These are phyloP conservation scores for Patella depressa DNA, from an alignment of 2,888 invertebrate genomes.

Conservation along the genomic window DNA sequence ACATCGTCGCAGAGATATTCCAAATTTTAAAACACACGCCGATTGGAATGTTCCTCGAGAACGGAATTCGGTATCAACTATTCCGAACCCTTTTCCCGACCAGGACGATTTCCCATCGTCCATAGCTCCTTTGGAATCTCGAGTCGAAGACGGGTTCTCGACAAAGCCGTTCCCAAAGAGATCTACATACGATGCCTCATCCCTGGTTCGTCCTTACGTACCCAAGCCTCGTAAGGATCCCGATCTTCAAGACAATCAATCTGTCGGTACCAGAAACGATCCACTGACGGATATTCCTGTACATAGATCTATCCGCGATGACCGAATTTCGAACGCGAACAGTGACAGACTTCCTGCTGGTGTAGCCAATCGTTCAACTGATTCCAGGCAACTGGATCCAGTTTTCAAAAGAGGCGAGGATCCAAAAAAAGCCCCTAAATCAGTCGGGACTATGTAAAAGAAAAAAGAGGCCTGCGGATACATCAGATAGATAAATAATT, in stretches of 20 bases:
- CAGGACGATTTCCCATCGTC: not conserved
- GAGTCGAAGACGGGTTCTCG: not conserved
- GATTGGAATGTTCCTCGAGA: slow-evolving; percentile 1
- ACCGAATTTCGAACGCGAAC: not conserved
- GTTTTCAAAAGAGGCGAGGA: not conserved
- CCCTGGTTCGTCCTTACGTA: not conserved
- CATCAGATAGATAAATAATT: no score
- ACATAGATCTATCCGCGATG: not conserved
- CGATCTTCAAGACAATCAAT: not conserved
- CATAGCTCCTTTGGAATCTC: not conserved
- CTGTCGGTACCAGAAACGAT: not conserved
- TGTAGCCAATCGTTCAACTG: not conserved
- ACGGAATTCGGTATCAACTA: not conserved
- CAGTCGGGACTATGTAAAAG: not conserved
- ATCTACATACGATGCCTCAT: not conserved
- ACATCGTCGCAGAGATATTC: not conserved
- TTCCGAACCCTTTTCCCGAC: not conserved
- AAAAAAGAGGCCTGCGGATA: no score
- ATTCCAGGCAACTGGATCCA: not conserved
- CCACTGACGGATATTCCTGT: not conserved
- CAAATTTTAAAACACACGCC: slow-evolving; percentile 1
- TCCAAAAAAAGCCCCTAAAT: not conserved
- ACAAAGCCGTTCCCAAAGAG: not conserved
- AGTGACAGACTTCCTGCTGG: not conserved
- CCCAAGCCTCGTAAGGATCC: not conserved